These are phyloP conservation scores for Tetranychus cinnabarinus DNA, from an alignment of 1,140 invertebrate genomes.

Conservation along the genomic window DNA sequence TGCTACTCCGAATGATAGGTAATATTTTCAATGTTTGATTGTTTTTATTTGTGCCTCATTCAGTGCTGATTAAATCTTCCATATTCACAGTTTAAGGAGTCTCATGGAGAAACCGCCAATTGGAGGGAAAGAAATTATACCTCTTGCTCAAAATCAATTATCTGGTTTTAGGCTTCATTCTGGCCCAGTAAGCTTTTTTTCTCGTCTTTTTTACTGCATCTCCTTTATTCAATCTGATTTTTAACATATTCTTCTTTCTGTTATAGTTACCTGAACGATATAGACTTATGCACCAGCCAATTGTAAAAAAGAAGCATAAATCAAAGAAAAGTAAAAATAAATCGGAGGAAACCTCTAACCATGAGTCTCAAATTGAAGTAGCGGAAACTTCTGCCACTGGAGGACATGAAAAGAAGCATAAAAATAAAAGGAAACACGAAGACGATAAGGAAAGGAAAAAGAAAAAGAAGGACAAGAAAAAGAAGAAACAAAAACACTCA, in stretches of 20 bases:
- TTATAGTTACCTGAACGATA: slow-evolving; percentile 78
- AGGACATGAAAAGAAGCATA: slow-evolving; percentile 76
- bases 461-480: slow-evolving; percentile 71
- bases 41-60: not conserved
- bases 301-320: slow-evolving; percentile 66
- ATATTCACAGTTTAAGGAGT: slow-evolving; percentile 47
- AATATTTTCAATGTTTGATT: not conserved
- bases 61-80: not conserved
- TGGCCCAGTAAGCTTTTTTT: slow-evolving; percentile 45
- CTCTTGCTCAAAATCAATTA: slow-evolving; percentile 61
- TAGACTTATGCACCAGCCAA: slow-evolving; percentile 67
- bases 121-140: slow-evolving; percentile 72
- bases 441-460: slow-evolving; percentile 83
- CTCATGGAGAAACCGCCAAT: slow-evolving; percentile 94
- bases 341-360: slow-evolving; percentile 18
- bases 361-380: slow-evolving; percentile 25
- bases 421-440: slow-evolving; percentile 77
- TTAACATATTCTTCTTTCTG: slow-evolving; percentile 11
- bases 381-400: slow-evolving; percentile 24
- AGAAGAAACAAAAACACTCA: slow-evolving; percentile 17
- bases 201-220: slow-evolving; percentile 4
- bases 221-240: not conserved
- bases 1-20: slow-evolving; percentile 41
- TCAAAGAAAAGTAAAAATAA: slow-evolving; percentile 88
- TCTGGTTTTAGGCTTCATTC: slow-evolving; percentile 85